Conservation (phyloP, 2,888 invertebrate genomes). For the Drosophila quasianomalipes region DNA sequence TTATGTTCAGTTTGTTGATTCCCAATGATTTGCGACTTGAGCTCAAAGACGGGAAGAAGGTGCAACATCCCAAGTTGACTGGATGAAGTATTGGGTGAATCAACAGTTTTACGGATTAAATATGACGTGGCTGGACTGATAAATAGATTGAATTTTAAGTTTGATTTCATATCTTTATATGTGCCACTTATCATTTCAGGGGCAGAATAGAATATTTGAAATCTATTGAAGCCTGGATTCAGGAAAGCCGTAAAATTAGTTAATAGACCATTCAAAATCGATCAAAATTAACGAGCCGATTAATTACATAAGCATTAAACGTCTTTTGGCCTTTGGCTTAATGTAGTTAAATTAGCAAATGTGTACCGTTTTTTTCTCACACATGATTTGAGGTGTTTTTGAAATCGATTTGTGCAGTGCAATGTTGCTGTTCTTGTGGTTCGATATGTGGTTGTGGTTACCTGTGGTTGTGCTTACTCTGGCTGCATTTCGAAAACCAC, state of each 20-base stretch:
- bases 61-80: conserved; percentile 12
- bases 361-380: conserved; percentile 31
- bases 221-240: not conserved
- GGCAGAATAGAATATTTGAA: not conserved
- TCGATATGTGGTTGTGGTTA: conserved; percentile 18
- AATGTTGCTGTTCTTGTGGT: conserved; percentile 37
- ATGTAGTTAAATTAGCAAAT: conserved; percentile 48
- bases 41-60: conserved; percentile 17
- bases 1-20: conserved; percentile 58
- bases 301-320: conserved; percentile 14
- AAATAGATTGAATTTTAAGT: not conserved
- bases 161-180: not conserved
- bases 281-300: not conserved
- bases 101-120: conserved; percentile 16
- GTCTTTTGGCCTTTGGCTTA: conserved; percentile 14
- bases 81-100: conserved; percentile 9
- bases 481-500: conserved; percentile 73
- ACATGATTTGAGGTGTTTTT: conserved; percentile 35
- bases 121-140: not conserved
- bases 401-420: conserved; percentile 40
- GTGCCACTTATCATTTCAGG: not conserved
- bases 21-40: conserved; percentile 52
- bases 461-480: conserved; percentile 43
- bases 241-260: not conserved
- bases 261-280: not conserved